Evolutionary conservation across 2,113 vertebrate species (phyloP), one percentile per base, ranked within the genome.

Genomic region (Planiliza haematocheilus): DNA sequence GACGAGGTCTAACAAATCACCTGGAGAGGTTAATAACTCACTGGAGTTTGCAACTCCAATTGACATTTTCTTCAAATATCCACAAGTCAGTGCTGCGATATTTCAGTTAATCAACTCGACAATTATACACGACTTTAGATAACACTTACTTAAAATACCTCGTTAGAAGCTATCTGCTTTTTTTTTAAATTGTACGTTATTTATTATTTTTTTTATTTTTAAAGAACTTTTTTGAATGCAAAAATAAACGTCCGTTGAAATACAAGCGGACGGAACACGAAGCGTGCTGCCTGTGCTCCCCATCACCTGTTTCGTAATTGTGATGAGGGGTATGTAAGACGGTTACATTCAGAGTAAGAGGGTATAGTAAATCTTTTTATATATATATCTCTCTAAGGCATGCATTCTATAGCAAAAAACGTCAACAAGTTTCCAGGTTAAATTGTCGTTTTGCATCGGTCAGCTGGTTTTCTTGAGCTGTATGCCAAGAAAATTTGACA

Each of bases 1-100:
- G n/a, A 38, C 60, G 30, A 55, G 48, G 74, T 68, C 39, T 37
- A 77, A 67, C 86, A 61, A 86, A 85, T 86, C 79, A 90, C 81
- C 67, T 71, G 66, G 39, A 87, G 78, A 84, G 75, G 70, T 50
- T 52, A 10, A 66, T 58, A 82, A 77, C 18, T 84, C 80, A 67
- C 55, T 38, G 43, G 34, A 53, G 63, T 48, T 74, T 76, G 48
- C 64, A 52, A 34, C 34, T 70, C 41, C 7, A 71, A 34, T 7
- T 34, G 12, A 63, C 49, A 39, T 62, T 59, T 62, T 56, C 7
- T 55, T 42, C 9, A 56, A 41, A 24, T 51, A 21, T 58, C 17
- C 10, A 36, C 13, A 11, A 16, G 10, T 11, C 38, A 38, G 7
- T 38, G 7, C 74, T 67, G 0, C 11, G 60, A n/a, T 12, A 13